Base-by-base conservation (phyloP, 2,797 vertebrate species). In the Enteromius anoplus region DNA sequence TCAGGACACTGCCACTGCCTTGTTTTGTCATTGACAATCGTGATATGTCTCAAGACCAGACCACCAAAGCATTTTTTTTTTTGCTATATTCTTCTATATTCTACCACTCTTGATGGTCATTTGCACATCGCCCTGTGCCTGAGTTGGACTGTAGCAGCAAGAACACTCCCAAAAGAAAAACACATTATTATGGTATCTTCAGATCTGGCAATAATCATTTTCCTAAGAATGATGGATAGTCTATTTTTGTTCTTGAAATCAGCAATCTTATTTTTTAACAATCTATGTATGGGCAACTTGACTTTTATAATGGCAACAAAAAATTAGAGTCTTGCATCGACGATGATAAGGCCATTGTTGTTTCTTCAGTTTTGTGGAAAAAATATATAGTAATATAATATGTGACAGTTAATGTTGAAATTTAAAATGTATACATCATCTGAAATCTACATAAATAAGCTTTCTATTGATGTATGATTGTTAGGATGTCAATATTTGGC, bases 201-300 rank as follows among this genome's bases (percentile, higher is more conserved):
- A 72, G 29, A 15, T 40, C 23, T 23, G 73, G 37, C 37, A 72
- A 72, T 42, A 45, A 49, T 26, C 1, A 11, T n/a, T 42, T 51
- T 29, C 21, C 32, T 40, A 51, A 71, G 62, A 0, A 60, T 80
- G 23, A 62, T 53, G 19, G 19, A 8, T 40, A 40, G 37, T 7
- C 37, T 73, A 11, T 73, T 55, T n/a, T 14, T 73, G 29, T 19
- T 55, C 19, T 19, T 37, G 15, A 66, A 70, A 70, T 15, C 17
- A 55, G 47, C 77, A 3, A 79, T 68, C 66, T 4, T 2, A 29
- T 26, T 11, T 23, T 51, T 17, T 65, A 53, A 0, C 45, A 2
- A 79, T 12, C 32, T 40, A 42, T 55, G 19, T 69, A 42, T 80
- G 14, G 34, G 69, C 34, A 32, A 60, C 26, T 80, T 60, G 34